Base-by-base conservation (phyloP, 2,113 vertebrate genomes). In the Sprattus sprattus region DNA sequence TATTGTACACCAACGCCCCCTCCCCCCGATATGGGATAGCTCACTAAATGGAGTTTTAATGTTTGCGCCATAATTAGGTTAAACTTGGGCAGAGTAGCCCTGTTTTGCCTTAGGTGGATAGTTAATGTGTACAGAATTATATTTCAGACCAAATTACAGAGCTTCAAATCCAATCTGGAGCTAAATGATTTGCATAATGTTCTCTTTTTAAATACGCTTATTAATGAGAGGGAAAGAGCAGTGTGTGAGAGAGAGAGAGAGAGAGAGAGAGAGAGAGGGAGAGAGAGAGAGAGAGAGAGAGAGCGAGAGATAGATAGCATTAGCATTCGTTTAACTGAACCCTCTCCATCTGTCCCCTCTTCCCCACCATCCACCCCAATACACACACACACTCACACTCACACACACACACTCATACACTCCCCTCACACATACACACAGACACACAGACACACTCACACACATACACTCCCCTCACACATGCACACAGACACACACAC, bases 181-280 rank as follows among this genome's bases (percentile, higher is more conserved):
- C 90, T 86, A 80, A 85, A 10, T 81, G 47, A 93, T 93, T 93
- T 92, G 87, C 93, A 92, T 94, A 92, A 93, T 92, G 89, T 90
- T 92, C 91, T 86, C 88, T 90, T 93, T 93, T 92, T 89, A 92
- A 94, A 93, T 90, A 93, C 93, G 92, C 92, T 93, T 93, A 93
- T 93, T 92, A 92, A 93, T 93, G 90, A 92, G 90, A 85, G 88
- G 83, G 81, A 89, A 88, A 82, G 86, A 88, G 87, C 87, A 85
- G 82, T 86, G 90, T 91, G 84, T 28, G 10, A 71, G 64, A 71
- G 10, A 9, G 22, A n/a, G 22, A n/a, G 57, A 60, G 25, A 71
- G 64, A 71, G 25, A 71, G 25, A 71, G 64, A 71, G 64, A 67
- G 2, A 67, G 60, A 67, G 64, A 67, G 64, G 6, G 4, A n/a